Evolutionary conservation across 2,888 invertebrate genomes (phyloP), one percentile per base, ranked within the genome.

Genomic region (Entomobrya proxima): DNA sequence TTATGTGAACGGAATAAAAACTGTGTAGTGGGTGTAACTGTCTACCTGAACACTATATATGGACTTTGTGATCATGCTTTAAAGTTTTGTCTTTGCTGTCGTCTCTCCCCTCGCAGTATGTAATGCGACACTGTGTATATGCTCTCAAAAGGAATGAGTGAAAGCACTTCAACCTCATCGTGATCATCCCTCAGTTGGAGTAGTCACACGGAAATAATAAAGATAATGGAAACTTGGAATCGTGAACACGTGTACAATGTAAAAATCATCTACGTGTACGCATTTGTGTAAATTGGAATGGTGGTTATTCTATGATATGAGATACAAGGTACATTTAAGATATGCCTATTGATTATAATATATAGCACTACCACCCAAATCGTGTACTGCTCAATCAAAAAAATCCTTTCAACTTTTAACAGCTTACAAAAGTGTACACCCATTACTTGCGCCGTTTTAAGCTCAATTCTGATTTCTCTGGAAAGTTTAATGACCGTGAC

Each of bases 161-260:
- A 72, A 72, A 72, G 72, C 72, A 47, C 50, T 72, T 72, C 47
- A 72, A 72, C 50, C 47, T 72, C 72, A 72, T 30, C 30, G 50
- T 72, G 44, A 72, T 72, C 72, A 72, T 72, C 44, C 30, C 47
- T 30, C 3, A 35, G 47, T 47, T 72, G 47, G 50, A 50, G 72
- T 47, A 47, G 50, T 72, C 72, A 32, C 72, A 32, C 72, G 72
- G 50, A 72, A 72, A 72, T 50, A 72, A 72, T 72, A 72, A 72
- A 50, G 72, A 72, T 72, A 72, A 72, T 72, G 72, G 72, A 72
- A 72, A 47, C 72, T 7, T 15, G 24, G 67, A 40, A 37, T 24
- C 40, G 67, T 18, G 24, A 24, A 67, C 67, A 67, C 67, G 40
- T 40, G 40, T 67, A 24, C 32, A 32, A 61, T 18, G 15, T 2